A percentile compares a stretch with the other conserved stretches of the same genome.
Evolutionary conservation across 2,797 vertebrate species (phyloP).

Genomic region (Macrochelys suwanniensis): DNA sequence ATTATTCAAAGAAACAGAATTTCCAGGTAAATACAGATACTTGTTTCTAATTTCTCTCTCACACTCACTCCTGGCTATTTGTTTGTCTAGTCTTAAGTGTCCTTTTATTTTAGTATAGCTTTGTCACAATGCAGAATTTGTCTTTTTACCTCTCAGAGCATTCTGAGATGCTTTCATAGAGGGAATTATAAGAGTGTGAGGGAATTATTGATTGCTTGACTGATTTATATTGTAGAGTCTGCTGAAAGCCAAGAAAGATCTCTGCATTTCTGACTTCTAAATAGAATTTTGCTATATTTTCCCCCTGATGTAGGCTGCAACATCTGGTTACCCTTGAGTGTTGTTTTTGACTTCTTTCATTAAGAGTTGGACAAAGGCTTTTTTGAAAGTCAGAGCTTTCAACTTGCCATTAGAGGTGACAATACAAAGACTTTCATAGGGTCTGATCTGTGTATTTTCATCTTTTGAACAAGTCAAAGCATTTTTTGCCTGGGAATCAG

Average conservation of each 20-base stretch:
- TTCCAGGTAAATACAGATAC: neutral
- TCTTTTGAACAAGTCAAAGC: conserved; percentile 18
- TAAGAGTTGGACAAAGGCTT: conserved; percentile 33
- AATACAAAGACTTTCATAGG: neutral
- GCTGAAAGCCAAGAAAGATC: neutral
- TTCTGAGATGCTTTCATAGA: neutral
- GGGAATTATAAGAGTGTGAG: neutral
- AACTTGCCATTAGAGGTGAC: conserved; percentile 23
- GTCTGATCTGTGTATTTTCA: conserved; percentile 4
- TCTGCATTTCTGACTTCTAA: neutral
- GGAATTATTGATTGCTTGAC: conserved; percentile 44
- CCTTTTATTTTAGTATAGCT: neutral
- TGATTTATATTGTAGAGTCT: conserved; percentile 35
- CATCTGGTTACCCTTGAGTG: neutral
- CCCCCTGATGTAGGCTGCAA: conserved; percentile 36
- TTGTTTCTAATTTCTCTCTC: neutral
- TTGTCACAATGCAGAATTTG: neutral
- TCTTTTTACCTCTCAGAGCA: conserved; percentile 8
- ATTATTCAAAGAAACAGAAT: neutral
- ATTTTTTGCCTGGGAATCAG: neutral
- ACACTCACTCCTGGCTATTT: neutral
- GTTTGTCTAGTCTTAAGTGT: neutral
- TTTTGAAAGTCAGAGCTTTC: conserved; percentile 32
- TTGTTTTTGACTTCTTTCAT: conserved; percentile 22
- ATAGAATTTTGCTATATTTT: conserved; percentile 33